Conservation (phyloP, 2,113 vertebrate species). For the Diadophis punctatus region DNA sequence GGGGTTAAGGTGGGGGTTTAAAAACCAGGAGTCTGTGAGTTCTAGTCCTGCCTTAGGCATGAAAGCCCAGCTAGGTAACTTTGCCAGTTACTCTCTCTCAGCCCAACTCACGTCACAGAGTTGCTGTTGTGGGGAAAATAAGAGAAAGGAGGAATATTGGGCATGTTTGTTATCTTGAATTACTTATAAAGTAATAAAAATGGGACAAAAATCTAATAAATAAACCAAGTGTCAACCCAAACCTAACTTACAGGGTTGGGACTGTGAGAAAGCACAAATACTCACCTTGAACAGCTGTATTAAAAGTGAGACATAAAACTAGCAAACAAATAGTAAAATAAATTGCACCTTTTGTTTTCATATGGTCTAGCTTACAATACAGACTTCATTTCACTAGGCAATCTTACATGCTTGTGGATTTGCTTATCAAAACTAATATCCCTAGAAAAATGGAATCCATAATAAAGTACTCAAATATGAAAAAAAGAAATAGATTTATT, state of each 20-base stretch:
- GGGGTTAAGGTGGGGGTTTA: not conserved
- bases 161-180: not conserved
- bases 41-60: not conserved
- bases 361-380: not conserved
- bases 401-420: not conserved
- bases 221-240: not conserved
- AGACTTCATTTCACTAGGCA: not conserved
- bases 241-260: not conserved
- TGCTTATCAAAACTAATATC: not conserved
- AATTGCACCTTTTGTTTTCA: not conserved
- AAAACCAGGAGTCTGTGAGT: not conserved
- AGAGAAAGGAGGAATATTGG: not conserved
- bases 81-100: not conserved
- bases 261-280: not conserved
- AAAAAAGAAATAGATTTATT: not conserved
- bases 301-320: not conserved
- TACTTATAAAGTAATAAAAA: not conserved
- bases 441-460: not conserved
- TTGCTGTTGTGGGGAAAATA: not conserved
- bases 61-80: not conserved
- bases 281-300: not conserved
- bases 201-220: not conserved
- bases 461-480: not conserved
- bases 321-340: not conserved
- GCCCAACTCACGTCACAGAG: not conserved